Percentiles rank a stretch among this genome's conserved stretches.
Conservation (phyloP, 2,888 invertebrate species). For the Sepiola atlantica region DNA sequence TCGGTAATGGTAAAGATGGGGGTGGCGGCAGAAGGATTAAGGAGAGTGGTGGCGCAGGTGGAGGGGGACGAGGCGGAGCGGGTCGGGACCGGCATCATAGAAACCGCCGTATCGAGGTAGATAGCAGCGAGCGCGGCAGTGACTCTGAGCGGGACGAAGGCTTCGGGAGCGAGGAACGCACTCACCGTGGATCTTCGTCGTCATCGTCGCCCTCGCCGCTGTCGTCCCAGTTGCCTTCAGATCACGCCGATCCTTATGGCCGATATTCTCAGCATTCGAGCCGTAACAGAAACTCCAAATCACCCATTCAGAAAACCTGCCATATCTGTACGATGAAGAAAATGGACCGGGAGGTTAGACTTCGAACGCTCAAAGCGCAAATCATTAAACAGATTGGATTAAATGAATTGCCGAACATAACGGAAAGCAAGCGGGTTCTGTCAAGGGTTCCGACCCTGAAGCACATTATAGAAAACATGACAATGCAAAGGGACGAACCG, state of each 20-base stretch:
- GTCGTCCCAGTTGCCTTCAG: neutral
- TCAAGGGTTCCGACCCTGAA: neutral
- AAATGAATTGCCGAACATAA: constrained; percentile 22
- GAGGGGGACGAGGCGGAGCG: neutral
- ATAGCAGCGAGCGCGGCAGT: neutral
- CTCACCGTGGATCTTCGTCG: neutral
- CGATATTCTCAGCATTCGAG: neutral
- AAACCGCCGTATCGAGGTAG: neutral
- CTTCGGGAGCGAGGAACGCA: neutral
- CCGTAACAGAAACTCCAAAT: neutral
- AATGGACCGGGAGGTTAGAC: constrained; percentile 2
- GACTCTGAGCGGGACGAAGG: neutral
- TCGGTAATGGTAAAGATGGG: neutral
- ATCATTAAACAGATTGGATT: constrained; percentile 35
- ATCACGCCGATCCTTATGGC: neutral
- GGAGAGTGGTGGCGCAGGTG: neutral
- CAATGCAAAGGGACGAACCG: constrained; percentile 38
- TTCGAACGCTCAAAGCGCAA: constrained; percentile 9
- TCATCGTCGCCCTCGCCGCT: neutral
- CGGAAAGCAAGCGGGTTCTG: neutral
- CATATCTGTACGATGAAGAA: constrained; percentile 24
- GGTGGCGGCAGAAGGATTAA: neutral
- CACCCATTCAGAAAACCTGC: neutral
- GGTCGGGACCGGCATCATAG: neutral
- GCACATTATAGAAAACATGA: constrained; percentile 41